Percentiles rank a stretch among this genome's conserved stretches.
phyloP scores from a whole-genome alignment of 2,797 vertebrate genomes.

The Acanthurus tractus region DNA sequence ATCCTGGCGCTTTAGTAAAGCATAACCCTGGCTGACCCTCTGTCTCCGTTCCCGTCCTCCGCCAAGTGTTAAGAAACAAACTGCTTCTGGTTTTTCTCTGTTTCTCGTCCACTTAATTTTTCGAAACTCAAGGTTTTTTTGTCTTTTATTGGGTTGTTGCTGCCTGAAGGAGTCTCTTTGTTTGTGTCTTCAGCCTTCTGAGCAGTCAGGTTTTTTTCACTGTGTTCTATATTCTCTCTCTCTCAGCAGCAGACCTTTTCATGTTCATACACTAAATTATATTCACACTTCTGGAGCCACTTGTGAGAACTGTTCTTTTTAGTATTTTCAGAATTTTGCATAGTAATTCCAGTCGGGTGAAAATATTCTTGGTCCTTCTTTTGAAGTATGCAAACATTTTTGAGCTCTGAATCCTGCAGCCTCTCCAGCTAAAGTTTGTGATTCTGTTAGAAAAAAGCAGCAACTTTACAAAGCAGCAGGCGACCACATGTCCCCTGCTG shows the following conservation, averaged over 20 bases:
- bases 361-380: background rate
- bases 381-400: background rate
- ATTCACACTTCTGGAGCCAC: conserved; percentile 19
- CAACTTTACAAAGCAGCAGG: no score
- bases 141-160: background rate
- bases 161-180: background rate
- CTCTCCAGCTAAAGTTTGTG: background rate
- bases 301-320: conserved; percentile 1
- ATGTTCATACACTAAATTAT: conserved; percentile 3
- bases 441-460: background rate
- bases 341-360: no score
- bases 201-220: no score
- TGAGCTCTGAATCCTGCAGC: background rate
- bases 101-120: background rate
- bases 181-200: background rate
- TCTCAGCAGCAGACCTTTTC: no score
- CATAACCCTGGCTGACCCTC: conserved; percentile 45
- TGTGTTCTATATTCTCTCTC: no score
- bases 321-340: no score
- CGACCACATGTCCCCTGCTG: background rate
- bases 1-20: conserved; percentile 24
- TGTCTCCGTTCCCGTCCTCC: conserved; percentile 35
- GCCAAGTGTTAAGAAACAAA: conserved; percentile 36
- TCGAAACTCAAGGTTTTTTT: background rate
- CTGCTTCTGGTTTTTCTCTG: background rate